phyloP scores from a whole-genome alignment of 92 coral and sea anemone species.

The Phenganax stokvisi region DNA sequence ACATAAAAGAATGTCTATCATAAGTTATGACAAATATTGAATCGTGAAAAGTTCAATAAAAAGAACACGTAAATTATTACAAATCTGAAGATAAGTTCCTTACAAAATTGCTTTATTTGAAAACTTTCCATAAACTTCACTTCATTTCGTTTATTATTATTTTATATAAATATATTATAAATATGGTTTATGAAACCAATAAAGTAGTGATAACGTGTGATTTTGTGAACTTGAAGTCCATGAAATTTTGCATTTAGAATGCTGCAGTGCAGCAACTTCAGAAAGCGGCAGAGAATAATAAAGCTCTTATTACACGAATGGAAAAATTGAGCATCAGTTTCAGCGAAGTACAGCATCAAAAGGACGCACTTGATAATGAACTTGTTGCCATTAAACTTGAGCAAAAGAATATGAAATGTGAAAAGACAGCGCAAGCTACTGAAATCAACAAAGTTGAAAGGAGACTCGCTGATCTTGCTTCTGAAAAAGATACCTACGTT shows the following conservation, averaged over 20 bases:
- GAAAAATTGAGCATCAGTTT: neutral
- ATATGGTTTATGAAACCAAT: no score
- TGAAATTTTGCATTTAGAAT: neutral
- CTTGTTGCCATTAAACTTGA: neutral
- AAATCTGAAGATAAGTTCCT: no score
- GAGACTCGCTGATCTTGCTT: neutral
- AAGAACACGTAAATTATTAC: no score
- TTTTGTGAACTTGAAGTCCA: no score
- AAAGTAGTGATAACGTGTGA: no score
- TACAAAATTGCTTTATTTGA: no score
- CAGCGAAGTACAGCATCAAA: neutral
- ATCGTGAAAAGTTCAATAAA: no score
- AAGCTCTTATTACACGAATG: neutral
- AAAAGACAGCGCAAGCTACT: neutral
- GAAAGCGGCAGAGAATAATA: neutral
- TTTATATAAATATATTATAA: no score
- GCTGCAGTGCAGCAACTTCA: neutral
- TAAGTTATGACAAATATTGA: no score
- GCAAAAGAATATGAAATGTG: neutral
- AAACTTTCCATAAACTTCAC: no score
- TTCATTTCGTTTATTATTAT: no score
- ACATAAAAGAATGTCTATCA: no score
- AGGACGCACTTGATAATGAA: neutral
- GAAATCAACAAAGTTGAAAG: neutral
- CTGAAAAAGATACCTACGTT: neutral